Evolutionary conservation across 1,140 invertebrate species (phyloP), one percentile per base, ranked within the genome.

Genomic region (Megalonaias nervosa): DNA sequence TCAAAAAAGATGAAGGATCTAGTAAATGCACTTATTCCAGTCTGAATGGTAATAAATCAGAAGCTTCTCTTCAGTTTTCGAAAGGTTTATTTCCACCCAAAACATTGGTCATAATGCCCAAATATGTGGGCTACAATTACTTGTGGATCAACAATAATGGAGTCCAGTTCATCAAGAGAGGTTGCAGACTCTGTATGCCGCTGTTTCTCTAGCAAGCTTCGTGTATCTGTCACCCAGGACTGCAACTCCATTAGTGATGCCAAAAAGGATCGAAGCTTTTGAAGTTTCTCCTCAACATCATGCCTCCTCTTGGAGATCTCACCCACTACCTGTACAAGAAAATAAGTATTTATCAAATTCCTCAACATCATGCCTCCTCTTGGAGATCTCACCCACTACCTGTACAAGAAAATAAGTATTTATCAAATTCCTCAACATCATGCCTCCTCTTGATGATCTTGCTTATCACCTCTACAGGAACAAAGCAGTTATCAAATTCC

Each of bases 71-170:
- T 38, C 9, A 6, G 38, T 38, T 38, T 38, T 38, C 38, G 4
- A 38, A 38, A 38, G 38, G 38, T 38, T 38, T 38, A 9, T 9
- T 38, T 38, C 38, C 38, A 38, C 38, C 38, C 4, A 6, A 38
- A 38, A 38, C 4, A 38, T 6, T 4, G 38, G 38, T 38, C 38
- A 38, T 2, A 38, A 38, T 38, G 38, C 1, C 38, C 38, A 0
- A 38, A 38, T 38, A 5, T 38, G 38, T 38, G 38, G 0, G 9
- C 38, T 38, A 38, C 38, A 38, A 86, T 88, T 89, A 94, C 94
- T 93, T 93, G 93, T 68, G 93, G 92, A 79, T 92, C 92, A 58
- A 93, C 91, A 75, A 93, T 91, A 67, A 93, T 89, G 83, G 92
- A 92, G 56, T 91, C 89, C 31, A 91, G 91, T 67, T 93, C 93